Base-by-base conservation (phyloP, 2,113 vertebrate genomes). In the Saguinus imperator region DNA sequence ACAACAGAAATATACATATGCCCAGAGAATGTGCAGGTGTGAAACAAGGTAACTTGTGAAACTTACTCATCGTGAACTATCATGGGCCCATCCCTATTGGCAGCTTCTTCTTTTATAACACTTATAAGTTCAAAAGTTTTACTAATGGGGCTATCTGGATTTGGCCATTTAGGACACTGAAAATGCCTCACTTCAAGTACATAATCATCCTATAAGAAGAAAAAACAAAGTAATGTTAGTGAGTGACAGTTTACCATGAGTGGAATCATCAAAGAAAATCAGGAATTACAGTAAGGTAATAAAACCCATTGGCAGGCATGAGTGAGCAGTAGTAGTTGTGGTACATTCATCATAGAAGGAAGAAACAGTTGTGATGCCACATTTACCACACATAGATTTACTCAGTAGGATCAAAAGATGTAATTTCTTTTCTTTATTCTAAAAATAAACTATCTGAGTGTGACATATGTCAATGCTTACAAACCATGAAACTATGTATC, bases 11-110 rank as follows among this genome's bases (percentile, higher is more conserved):
- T 37, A 72, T 1, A 18, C 23, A 23, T 1, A 77, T 1, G 75
- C n/a, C 1, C 3, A 64, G 57, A 58, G 10, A 75, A 55, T 20
- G 35, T 32, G 72, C 12, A 32, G 27, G 9, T 7, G 6, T 2
- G 21, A 43, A 84, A 2, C 6, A 6, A 18, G 55, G 14, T 37
- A 37, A 80, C 77, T 9, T 7, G 14, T 29, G 18, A 72, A 70
- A 97, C 99, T 99, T 99, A 99, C 99, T 99, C 98, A 27, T 99
- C 99, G 11, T 99, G 99, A 68, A 99, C 98, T 87, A 99, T 98
- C 77, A 98, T 98, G 23, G 99, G 99, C 3, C 99, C 99, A 66
- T 99, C 99, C 95, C 99, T 99, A 88, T 70, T 98, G 55, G 97
- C 87, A 45, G 98, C 98, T 96, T 99, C 99, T 92, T 99, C 99